Evolutionary conservation across 1,140 invertebrate genomes (phyloP).

Genomic region (Littorina saxatilis): DNA sequence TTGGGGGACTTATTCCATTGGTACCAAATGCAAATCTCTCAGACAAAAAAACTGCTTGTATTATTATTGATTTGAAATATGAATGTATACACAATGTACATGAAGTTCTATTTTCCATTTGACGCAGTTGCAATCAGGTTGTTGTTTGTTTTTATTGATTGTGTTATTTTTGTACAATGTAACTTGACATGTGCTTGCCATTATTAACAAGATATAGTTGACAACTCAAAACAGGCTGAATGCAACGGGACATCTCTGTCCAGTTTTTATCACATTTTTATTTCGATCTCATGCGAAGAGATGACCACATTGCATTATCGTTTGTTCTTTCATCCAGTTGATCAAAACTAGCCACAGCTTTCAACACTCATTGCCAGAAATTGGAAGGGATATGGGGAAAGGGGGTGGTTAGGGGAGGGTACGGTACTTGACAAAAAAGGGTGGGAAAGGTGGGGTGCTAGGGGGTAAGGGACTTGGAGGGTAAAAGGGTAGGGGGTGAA

Average conservation of each 20-base stretch:
- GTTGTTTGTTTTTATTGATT: not conserved
- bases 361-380: constrained; percentile 8
- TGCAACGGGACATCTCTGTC: no score
- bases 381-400: not conserved
- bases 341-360: no score
- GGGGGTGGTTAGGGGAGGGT: not conserved
- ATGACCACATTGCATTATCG: no score
- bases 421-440: no score
- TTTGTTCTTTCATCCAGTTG: no score
- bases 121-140: constrained; percentile 9
- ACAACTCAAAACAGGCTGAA: no score
- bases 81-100: not conserved
- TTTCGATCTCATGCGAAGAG: no score
- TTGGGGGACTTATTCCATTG: not conserved
- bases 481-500: no score
- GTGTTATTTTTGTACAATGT: no score
- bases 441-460: not conserved
- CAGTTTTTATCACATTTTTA: no score
- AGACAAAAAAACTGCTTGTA: constrained; percentile 19
- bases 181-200: no score
- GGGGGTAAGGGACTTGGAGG: not conserved
- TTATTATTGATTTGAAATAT: not conserved
- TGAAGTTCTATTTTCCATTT: constrained; percentile 3
- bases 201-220: no score
- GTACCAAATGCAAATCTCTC: constrained; percentile 18